phyloP scores from a whole-genome alignment of 2,113 vertebrate species.

The Boulengerochromis microlepis region DNA sequence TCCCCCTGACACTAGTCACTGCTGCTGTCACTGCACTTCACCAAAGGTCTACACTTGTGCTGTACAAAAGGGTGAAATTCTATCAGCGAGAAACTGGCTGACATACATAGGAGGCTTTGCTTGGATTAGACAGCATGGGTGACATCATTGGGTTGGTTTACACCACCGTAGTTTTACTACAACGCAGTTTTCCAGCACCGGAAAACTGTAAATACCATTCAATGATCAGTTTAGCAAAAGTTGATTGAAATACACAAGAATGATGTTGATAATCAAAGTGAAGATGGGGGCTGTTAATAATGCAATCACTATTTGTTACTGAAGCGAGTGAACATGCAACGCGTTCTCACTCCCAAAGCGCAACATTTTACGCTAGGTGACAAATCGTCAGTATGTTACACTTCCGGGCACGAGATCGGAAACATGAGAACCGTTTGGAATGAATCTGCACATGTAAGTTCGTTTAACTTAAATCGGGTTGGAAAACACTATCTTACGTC shows the following conservation, averaged over 20 bases:
- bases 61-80: conserved; percentile 2
- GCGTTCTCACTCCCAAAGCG: neutral
- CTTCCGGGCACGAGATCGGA: neutral
- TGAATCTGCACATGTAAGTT: neutral
- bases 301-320: neutral
- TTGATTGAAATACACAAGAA: neutral
- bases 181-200: neutral
- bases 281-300: neutral
- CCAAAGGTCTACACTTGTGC: neutral
- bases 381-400: neutral
- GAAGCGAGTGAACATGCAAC: neutral
- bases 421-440: neutral
- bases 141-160: conserved; percentile 16
- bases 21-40: neutral
- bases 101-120: conserved; percentile 20
- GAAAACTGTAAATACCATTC: neutral
- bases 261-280: neutral
- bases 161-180: neutral
- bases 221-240: neutral
- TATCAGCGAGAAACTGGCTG: conserved; percentile 7
- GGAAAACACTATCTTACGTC: neutral
- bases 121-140: conserved; percentile 12
- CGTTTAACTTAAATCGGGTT: neutral
- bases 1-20: neutral
- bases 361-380: neutral